A percentile compares a stretch with the other conserved stretches of the same genome.
These are phyloP conservation scores for Cryptus viduatorius DNA, from an alignment of 2,888 invertebrate genomes.

Conservation along the genomic window DNA sequence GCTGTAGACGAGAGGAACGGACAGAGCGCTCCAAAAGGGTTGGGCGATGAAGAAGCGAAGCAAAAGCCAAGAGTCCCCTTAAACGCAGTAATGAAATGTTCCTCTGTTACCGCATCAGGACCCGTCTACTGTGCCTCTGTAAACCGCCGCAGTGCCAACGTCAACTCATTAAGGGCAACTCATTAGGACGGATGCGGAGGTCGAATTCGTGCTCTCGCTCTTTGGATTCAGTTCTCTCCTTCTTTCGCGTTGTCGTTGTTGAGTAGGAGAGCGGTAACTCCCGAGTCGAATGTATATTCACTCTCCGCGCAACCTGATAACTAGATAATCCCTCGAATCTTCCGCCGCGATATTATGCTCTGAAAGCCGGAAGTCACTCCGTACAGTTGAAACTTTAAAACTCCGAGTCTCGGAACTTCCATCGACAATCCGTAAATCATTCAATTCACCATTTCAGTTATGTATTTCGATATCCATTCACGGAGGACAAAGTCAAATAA, in stretches of 20 bases:
- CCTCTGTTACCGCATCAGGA: slow-evolving; percentile 55
- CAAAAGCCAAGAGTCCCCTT: slow-evolving; percentile 57
- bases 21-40: background rate
- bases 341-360: background rate
- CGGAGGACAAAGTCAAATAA: too few species aligned
- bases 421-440: background rate
- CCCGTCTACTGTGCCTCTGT: slow-evolving; percentile 5
- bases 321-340: slow-evolving; percentile 21
- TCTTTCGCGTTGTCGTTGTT: slow-evolving; percentile 14
- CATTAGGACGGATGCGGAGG: slow-evolving; percentile 72
- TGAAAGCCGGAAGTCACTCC: background rate
- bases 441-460: background rate
- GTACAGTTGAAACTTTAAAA: background rate
- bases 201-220: slow-evolving; percentile 40
- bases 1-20: background rate
- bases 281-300: slow-evolving; percentile 7
- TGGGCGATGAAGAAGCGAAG: background rate
- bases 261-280: slow-evolving; percentile 10
- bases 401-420: background rate
- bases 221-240: slow-evolving; percentile 5
- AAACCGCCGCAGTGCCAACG: slow-evolving; percentile 50
- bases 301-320: slow-evolving; percentile 40
- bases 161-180: slow-evolving; percentile 76
- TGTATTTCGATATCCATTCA: background rate
- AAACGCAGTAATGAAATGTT: slow-evolving; percentile 75